phyloP scores from a whole-genome alignment of 2,888 invertebrate genomes.

The Megaustenia siamemsis region DNA sequence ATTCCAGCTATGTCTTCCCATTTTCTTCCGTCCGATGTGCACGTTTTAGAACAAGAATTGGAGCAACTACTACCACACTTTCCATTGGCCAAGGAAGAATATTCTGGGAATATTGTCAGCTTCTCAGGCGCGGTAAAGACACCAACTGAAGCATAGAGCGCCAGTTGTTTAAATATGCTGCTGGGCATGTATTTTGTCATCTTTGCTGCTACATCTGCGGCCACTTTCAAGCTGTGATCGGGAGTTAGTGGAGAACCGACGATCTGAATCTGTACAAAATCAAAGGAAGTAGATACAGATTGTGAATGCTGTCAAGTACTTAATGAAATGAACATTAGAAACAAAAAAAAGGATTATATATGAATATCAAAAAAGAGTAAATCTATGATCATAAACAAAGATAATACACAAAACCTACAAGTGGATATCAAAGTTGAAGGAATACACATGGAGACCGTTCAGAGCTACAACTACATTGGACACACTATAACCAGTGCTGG shows the following conservation, averaged over 20 bases:
- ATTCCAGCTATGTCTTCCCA: slow-evolving; percentile 63
- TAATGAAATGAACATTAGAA: too few species aligned
- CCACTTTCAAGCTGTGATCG: not conserved
- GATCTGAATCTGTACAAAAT: slow-evolving; percentile 1
- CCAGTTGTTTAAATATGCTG: slow-evolving; percentile 7
- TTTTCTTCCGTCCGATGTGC: slow-evolving; percentile 71
- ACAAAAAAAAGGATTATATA: too few species aligned
- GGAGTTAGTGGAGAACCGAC: slow-evolving; percentile 29
- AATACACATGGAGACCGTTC: too few species aligned
- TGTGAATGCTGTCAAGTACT: too few species aligned
- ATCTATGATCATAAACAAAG: too few species aligned
- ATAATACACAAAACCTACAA: too few species aligned
- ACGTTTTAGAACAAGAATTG: slow-evolving; percentile 60
- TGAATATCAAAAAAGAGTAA: too few species aligned
- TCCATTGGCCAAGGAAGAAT: slow-evolving; percentile 23
- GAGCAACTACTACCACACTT: slow-evolving; percentile 29
- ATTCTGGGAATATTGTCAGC: slow-evolving; percentile 39
- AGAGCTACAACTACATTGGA: too few species aligned
- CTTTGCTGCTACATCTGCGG: slow-evolving; percentile 2
- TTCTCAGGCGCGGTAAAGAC: slow-evolving; percentile 42
- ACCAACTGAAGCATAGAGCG: slow-evolving; percentile 4
- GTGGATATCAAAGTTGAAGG: too few species aligned
- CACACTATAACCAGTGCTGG: too few species aligned
- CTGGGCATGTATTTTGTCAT: slow-evolving; percentile 33
- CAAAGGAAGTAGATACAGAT: not conserved